Base-by-base conservation (phyloP, 1,140 invertebrate genomes). In the Lepidurus apus region DNA sequence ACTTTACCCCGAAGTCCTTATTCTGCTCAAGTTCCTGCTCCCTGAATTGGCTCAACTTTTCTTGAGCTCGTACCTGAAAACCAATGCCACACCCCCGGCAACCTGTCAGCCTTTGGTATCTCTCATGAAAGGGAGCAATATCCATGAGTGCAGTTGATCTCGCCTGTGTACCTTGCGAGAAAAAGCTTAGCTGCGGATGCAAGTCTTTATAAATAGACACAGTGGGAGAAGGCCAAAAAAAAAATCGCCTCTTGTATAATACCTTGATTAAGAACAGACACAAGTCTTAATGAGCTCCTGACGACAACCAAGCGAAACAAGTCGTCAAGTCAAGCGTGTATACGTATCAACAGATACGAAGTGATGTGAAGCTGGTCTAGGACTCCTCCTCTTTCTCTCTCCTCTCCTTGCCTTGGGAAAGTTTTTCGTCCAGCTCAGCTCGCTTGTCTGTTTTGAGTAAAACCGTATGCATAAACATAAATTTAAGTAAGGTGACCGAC, bases 11-110 rank as follows among this genome's bases (percentile, higher is more conserved):
- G 5, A 17, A 65, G 53, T 65, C 53, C 17, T 21, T 65, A 65
- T 65, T 65, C 53, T 65, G 53, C 53, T 65, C 53, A 65, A 65
- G 53, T 65, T 65, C 34, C 34, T 34, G 53, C n/a, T 13, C 53
- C 17, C 53, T 65, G 17, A 21, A 65, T n/a, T 65, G 6, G 53
- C 17, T 65, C 21, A 65, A 65, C 53, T 65, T 65, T 13, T 13
- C 53, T 65, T 3, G 7, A 21, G n/a, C n/a, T 65, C 53, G 53
- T 65, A 65, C 53, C 53, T 21, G 53, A n/a, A n/a, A 47, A 65
- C 53, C 53, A 65, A 65, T 65, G 53, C 53, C 53, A 65, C 53
- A 65, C 53, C 53, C 53, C 53, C 53, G 53, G 53, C 53, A 65
- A 65, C 53, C 53, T 65, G 53, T 65, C 53, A 65, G 53, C 53